Evolutionary conservation across 2,888 invertebrate species (phyloP), one percentile per base, ranked within the genome.

Genomic region (Dioctria rufipes): DNA sequence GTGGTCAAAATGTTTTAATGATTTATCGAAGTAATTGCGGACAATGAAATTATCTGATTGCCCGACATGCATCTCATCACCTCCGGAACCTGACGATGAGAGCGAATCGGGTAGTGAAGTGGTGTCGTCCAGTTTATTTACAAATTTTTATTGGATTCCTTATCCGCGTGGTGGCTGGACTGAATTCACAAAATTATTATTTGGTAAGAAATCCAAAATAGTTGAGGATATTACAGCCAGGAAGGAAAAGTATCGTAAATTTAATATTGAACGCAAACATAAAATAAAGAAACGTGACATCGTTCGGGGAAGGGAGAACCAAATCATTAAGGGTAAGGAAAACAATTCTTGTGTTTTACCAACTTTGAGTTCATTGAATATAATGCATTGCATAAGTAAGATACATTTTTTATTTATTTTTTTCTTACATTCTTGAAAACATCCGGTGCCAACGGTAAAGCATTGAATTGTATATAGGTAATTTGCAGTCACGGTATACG

Each of bases 281-380:
- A 83, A 83, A 83, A 61, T 84, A 43, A 83, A 84, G 75, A 84
- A 84, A 81, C 83, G 83, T 54, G 84, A 84, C 80, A 78, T 84
- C 79, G 78, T 83, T 58, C 78, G 79, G 40, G 79, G 58, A 2
- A 43, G 43, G 37, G 43, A 43, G 13, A 4, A 11, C 37, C n/a
- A 61, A 37, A 5, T 61, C 6, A 25, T 25, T 25, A 54, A 39
- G 81, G 83, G 82, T 83, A 77, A 83, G 81, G 49, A 11, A 6
- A 49, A 43, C n/a, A 42, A 78, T 42, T 61, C 39, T 61, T 11
- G 61, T 11, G n/a, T 54, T 25, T 6, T 25, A 25, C 25, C 25
- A 51, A 61, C 25, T 61, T 25, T 37, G 39, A 61, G 4, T n/a
- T 6, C 60, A 11, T 58, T 58, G n/a, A 11, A 61, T n/a, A n/a